These are phyloP conservation scores for Hydriomena furcata DNA, from an alignment of 2,888 invertebrate genomes.

Conservation along the genomic window DNA sequence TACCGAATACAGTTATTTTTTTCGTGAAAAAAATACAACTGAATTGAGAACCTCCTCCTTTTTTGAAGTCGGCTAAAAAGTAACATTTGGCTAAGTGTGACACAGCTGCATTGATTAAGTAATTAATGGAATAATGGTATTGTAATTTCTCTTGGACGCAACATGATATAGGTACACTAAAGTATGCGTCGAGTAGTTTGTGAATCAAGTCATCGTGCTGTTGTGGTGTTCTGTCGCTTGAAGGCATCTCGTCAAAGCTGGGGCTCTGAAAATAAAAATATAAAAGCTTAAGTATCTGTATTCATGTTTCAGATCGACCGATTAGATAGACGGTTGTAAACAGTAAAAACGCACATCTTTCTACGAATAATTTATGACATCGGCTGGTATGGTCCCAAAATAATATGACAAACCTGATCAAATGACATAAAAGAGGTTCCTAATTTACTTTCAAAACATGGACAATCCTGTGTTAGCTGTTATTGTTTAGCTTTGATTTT, in stretches of 20 bases:
- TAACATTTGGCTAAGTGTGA: slow-evolving; percentile 51
- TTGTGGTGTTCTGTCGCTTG: slow-evolving; percentile 69
- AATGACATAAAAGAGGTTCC: too few species aligned
- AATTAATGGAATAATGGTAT: slow-evolving; percentile 34
- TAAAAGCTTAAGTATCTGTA: neutral
- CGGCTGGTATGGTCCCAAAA: too few species aligned
- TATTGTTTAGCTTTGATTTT: slow-evolving; percentile 15
- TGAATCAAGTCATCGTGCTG: slow-evolving; percentile 71
- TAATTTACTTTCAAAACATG: neutral
- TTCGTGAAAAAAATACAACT: too few species aligned
- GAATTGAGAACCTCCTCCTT: too few species aligned
- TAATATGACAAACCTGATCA: too few species aligned
- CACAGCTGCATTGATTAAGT: slow-evolving; percentile 47
- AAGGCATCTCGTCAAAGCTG: slow-evolving; percentile 74
- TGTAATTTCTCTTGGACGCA: slow-evolving; percentile 57
- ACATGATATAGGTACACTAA: slow-evolving; percentile 54
- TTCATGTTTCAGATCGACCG: too few species aligned
- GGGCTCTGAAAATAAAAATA: slow-evolving; percentile 70
- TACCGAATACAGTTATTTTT: slow-evolving; percentile 6
- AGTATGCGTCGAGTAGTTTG: slow-evolving; percentile 39
- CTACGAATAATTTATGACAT: too few species aligned
- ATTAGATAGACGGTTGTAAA: neutral
- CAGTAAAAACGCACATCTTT: too few species aligned
- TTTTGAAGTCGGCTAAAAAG: too few species aligned
- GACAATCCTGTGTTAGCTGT: neutral